phyloP scores from a whole-genome alignment of 1,140 invertebrate species.

The Ptiloglossa arizonensis region DNA sequence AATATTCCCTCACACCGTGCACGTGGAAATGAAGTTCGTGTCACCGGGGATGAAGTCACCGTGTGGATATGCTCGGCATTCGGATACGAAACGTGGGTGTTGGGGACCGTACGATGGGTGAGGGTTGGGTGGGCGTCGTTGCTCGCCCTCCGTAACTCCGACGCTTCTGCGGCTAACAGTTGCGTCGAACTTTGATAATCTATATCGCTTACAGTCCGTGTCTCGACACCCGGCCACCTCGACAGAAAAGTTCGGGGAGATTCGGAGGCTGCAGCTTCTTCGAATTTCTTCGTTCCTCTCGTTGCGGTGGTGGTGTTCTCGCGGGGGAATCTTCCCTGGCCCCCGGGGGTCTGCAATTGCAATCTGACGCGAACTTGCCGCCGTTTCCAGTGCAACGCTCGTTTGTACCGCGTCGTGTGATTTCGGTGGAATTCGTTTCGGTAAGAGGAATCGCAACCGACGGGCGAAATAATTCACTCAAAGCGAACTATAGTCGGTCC shows the following conservation, averaged over 20 bases:
- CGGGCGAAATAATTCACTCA: too few species aligned
- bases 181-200: constrained; percentile 75
- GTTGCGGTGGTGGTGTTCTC: background rate
- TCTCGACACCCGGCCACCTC: constrained; percentile 72
- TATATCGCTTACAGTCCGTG: constrained; percentile 72
- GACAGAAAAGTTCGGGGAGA: constrained; percentile 58
- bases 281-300: constrained; percentile 28
- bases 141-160: constrained; percentile 56
- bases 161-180: constrained; percentile 70
- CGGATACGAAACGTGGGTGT: too few species aligned
- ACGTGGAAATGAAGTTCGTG: constrained; percentile 43
- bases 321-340: constrained; percentile 37
- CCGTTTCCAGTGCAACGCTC: background rate
- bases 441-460: too few species aligned
- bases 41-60: constrained; percentile 18
- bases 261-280: background rate
- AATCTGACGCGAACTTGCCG: constrained; percentile 21
- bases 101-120: constrained; percentile 11
- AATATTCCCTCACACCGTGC: constrained; percentile 3
- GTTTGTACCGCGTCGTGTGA: too few species aligned
- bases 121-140: background rate
- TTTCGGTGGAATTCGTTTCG: too few species aligned
- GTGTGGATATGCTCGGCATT: constrained; percentile 17
- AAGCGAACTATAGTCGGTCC: too few species aligned
- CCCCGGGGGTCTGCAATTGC: constrained; percentile 15